Percentiles rank a stretch among this genome's conserved stretches.
Conservation (phyloP, 2,888 invertebrate genomes). For the Torymus aiolomorphi region DNA sequence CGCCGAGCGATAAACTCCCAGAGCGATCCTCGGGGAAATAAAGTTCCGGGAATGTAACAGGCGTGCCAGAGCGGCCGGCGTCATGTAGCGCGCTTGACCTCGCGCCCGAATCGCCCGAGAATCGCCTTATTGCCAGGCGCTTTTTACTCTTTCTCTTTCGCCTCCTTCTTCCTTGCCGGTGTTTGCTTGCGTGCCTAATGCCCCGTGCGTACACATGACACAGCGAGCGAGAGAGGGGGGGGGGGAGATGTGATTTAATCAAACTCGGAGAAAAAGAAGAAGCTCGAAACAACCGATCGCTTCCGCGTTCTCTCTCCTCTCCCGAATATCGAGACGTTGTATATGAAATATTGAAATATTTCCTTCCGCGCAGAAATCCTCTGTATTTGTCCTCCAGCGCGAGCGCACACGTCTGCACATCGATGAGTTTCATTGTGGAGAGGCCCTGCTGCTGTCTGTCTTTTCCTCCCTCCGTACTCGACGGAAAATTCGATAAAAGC, state of each 20-base stretch:
- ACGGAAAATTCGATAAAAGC: slow-evolving; percentile 46
- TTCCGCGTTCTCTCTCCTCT: no score
- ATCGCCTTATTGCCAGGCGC: slow-evolving; percentile 13
- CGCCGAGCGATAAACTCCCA: slow-evolving; percentile 68
- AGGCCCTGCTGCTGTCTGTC: neutral
- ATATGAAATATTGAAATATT: slow-evolving; percentile 3
- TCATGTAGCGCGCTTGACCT: neutral
- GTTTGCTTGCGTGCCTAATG: no score
- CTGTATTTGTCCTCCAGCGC: no score
- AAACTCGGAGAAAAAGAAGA: neutral
- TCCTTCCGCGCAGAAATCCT: neutral
- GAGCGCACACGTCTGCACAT: no score
- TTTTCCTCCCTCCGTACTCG: neutral
- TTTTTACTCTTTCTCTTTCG: neutral
- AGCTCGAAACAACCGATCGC: neutral
- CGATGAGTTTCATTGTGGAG: no score
- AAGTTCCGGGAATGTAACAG: slow-evolving; percentile 63
- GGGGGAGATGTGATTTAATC: slow-evolving; percentile 33
- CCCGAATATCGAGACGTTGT: no score
- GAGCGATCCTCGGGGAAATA: slow-evolving; percentile 71
- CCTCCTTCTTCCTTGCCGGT: neutral
- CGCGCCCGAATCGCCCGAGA: neutral
- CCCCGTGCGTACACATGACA: no score
- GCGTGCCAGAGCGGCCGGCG: slow-evolving; percentile 37
- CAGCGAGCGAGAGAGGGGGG: no score